Percentiles rank a stretch among this genome's conserved stretches.
Conservation (phyloP, 2,888 invertebrate species). For the Andrena fulva region DNA sequence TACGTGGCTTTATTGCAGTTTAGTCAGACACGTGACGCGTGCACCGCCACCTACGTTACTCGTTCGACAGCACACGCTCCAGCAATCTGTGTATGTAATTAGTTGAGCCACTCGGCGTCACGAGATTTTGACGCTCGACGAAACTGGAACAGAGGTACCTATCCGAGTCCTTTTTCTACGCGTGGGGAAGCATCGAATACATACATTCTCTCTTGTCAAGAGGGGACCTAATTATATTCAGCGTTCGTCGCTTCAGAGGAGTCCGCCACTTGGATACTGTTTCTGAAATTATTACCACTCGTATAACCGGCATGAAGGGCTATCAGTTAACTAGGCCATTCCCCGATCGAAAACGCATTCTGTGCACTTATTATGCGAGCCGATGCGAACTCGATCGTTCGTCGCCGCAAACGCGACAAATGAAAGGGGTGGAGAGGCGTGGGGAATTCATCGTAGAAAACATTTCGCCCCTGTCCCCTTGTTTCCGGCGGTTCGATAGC, state of each 20-base stretch:
- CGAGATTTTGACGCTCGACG: constrained; percentile 2
- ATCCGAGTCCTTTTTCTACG: background rate
- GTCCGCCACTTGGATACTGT: background rate
- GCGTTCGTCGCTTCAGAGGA: background rate
- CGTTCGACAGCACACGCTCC: background rate
- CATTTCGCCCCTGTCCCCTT: background rate
- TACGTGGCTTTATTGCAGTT: constrained; percentile 23
- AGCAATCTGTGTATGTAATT: constrained; percentile 5
- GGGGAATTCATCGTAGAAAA: background rate
- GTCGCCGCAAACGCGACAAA: background rate
- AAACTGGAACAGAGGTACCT: background rate
- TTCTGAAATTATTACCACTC: background rate
- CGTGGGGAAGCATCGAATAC: background rate
- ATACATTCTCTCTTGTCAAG: too few species aligned
- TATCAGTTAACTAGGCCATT: background rate
- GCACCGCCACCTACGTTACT: background rate
- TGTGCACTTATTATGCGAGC: background rate
- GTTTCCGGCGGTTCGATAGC: constrained; percentile 12
- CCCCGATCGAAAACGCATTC: background rate
- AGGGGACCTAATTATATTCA: background rate
- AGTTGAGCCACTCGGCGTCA: constrained; percentile 9
- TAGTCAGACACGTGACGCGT: constrained; percentile 2
- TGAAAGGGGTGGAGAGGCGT: background rate
- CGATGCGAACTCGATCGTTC: background rate
- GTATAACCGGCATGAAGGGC: background rate